phyloP scores from a whole-genome alignment of 2,113 vertebrate species.

The Meriones unguiculatus region DNA sequence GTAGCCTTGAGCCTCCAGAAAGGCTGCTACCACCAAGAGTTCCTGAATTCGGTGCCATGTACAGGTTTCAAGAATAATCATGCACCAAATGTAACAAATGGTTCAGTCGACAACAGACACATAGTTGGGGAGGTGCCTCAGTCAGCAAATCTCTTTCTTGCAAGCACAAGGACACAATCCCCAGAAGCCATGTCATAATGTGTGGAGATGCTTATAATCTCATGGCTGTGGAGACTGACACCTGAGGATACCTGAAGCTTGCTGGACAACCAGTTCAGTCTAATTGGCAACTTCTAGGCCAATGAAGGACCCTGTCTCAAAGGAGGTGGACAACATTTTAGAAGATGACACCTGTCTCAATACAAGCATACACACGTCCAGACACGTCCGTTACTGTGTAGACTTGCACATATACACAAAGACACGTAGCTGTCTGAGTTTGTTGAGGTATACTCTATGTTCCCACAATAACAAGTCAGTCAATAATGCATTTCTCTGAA shows the following conservation, averaged over 20 bases:
- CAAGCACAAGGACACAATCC: neutral
- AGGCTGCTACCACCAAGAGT: neutral
- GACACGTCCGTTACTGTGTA: neutral
- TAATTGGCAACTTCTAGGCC: neutral
- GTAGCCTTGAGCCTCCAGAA: neutral
- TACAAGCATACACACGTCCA: neutral
- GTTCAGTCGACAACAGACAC: neutral
- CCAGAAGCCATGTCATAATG: neutral
- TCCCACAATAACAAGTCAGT: neutral
- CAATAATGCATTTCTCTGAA: neutral
- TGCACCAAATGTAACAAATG: neutral
- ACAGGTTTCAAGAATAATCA: neutral
- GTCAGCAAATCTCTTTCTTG: neutral
- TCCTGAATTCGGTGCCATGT: neutral
- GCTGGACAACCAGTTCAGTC: neutral
- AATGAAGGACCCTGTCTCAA: neutral
- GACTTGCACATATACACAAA: neutral
- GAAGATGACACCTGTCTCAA: neutral
- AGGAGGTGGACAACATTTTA: neutral
- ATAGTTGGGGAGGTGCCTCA: neutral
- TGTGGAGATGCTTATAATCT: neutral
- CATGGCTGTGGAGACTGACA: neutral
- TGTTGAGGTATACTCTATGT: neutral
- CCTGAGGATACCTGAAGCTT: neutral
- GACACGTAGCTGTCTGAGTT: neutral